A percentile compares a stretch with the other conserved stretches of the same genome.
These are phyloP conservation scores for Phalacrocorax carbo DNA, from an alignment of 2,113 vertebrate species.

Conservation along the genomic window DNA sequence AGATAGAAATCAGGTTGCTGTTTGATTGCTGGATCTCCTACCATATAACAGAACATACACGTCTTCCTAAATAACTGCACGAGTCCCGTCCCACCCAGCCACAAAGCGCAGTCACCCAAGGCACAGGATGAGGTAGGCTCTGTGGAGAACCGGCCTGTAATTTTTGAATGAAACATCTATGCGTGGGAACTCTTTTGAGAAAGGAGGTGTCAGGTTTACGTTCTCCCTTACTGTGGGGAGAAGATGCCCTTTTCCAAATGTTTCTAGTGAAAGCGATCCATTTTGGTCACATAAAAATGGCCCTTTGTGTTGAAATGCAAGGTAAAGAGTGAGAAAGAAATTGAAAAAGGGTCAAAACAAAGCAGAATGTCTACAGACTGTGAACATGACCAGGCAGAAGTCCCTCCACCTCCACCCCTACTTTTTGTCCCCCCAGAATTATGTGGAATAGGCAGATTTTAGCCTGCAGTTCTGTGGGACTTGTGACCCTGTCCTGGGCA, in stretches of 20 bases:
- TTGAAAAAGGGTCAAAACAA: neutral
- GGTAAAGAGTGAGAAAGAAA: neutral
- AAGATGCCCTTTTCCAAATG: neutral
- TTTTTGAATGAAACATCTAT: neutral
- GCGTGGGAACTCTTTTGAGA: neutral
- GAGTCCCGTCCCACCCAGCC: neutral
- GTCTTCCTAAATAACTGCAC: neutral
- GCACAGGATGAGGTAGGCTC: neutral
- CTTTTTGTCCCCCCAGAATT: neutral
- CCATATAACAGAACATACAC: neutral
- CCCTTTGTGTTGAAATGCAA: neutral
- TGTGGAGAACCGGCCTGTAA: accelerated
- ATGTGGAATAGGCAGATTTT: neutral
- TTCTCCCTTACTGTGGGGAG: neutral
- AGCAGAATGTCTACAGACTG: neutral
- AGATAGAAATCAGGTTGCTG: neutral
- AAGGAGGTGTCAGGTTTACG: neutral
- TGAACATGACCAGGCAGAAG: neutral
- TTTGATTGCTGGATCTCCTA: neutral
- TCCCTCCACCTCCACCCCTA: neutral
- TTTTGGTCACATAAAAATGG: neutral
- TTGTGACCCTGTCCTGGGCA: neutral
- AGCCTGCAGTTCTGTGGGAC: neutral
- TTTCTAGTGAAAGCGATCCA: neutral
- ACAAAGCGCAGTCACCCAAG: neutral